Evolutionary conservation across 30 jellyfish, hydroid and myxozoan genomes (phyloP), one percentile per base, ranked within the genome.

Genomic region (Catostylus mosaicus): DNA sequence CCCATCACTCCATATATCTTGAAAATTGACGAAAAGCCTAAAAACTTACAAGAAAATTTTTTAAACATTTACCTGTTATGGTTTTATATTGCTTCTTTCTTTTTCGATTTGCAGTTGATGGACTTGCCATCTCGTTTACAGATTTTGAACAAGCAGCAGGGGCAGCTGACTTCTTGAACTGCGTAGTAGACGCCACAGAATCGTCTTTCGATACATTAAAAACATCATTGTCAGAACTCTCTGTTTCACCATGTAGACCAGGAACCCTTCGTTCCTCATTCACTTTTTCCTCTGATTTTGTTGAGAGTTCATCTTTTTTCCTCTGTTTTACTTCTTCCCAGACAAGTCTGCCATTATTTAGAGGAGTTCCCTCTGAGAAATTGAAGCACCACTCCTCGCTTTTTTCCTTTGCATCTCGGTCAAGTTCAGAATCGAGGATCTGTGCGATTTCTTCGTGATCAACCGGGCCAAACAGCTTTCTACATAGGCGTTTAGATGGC

Each of bases 381-480:
- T 83, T 67, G 77, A 83, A 83, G 24, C 82, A 30, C 93, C 93
- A 83, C 54, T 71, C 87, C 31, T 37, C 54, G 27, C 37, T 69
- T 60, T 83, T 83, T 60, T 83, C 71, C 38, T 43, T 22, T 37
- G 40, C 51, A 33, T 83, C 93, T 47, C 50, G 67, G 36, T 11
- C 14, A 6, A 83, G 87, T 48, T 72, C 82, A 20, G 10, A 33
- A 54, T 70, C 82, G 67, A 71, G 75, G 30, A 36, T 36, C 10
- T 46, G n/a, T 14, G 46, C 27, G 35, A 69, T 37, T 71, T 83
- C 87, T 36, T 83, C 93, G 76, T 83, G 93, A 60, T 83, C 87
- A 14, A 83, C 93, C 1, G 80, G 61, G 1, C 93, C 93, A 70
- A 83, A 83, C 75, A 83, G 82, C 70, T 38, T 83, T 63, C 82